phyloP scores from a whole-genome alignment of 2,888 invertebrate genomes.

The Dicyrtoma fusca region DNA sequence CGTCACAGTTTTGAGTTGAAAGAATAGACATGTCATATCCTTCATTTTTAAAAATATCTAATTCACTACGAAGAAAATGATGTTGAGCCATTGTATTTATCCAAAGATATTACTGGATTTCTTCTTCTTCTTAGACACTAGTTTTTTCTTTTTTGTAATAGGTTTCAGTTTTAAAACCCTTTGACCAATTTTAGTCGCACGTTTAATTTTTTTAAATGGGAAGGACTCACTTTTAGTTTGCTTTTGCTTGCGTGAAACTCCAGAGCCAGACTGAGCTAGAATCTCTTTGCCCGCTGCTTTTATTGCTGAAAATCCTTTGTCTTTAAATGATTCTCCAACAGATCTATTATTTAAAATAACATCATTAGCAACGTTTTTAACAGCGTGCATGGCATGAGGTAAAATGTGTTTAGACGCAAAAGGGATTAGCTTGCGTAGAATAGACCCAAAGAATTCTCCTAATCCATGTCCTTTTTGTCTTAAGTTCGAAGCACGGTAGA shows the following conservation, averaged over 20 bases:
- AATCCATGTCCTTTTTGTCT: not conserved
- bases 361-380: conserved; percentile 4
- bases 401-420: not conserved
- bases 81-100: no score
- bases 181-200: not conserved
- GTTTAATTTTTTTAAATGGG: conserved; percentile 4
- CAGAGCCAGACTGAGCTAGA: not conserved
- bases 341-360: not conserved
- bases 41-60: no score
- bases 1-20: no score
- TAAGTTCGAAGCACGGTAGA: not conserved
- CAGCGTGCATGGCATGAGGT: not conserved
- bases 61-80: no score
- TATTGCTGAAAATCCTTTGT: not conserved
- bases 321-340: not conserved
- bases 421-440: not conserved
- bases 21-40: no score
- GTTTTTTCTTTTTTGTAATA: no score
- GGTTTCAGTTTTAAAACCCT: not conserved
- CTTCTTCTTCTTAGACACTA: no score
- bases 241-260: not conserved
- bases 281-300: not conserved
- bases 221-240: not conserved
- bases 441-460: not conserved
- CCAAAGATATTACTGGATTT: no score